Base-by-base conservation (phyloP, 1,140 invertebrate species). In the Colletes latitarsis region DNA sequence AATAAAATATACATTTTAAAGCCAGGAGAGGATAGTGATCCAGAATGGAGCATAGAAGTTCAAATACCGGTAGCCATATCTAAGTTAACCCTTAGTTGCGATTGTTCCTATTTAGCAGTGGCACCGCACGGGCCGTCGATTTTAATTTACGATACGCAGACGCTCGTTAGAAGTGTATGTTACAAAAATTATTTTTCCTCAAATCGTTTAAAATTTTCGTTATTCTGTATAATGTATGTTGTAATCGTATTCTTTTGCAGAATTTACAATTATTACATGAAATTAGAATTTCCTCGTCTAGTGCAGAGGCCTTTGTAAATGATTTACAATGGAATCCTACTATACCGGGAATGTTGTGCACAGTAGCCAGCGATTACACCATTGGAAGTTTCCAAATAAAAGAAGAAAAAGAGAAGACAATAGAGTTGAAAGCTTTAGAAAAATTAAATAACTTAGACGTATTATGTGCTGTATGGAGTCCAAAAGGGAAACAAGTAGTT, bases 401-500 rank as follows among this genome's bases (percentile, higher is more conserved):
- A 63, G 77, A 77, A 9, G 89, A 92, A 6, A 88, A 89, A 69
- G 88, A 87, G 69, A 57, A 85, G n/a, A 82, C 82, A 46, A 73
- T 88, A 52, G 80, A 81, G 64, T 57, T 91, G 57, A 71, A 88
- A 53, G 87, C 83, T 53, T 69, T 91, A 68, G 87, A 90, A 68
- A 90, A 84, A 80, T n/a, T 90, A 9, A 81, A 85, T 8, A 86
- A 83, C 4, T 8, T 91, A 1, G 90, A 92, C 57, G 89, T 90
- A 9, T 70, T 91, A 2, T 95, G 94, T 74, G 87, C 95, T 15
- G 95, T 94, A 57, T 97, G 96, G 96, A 97, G 96, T 91, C 96
- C 96, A 3, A 97, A 97, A 91, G 96, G 96, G 4, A 97, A 97
- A 87, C 96, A 97, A 89, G 86, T 97, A 21, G 95, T 96, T 8